Conservation (phyloP, 2,888 invertebrate species). For the Diadegma fenestrale region DNA sequence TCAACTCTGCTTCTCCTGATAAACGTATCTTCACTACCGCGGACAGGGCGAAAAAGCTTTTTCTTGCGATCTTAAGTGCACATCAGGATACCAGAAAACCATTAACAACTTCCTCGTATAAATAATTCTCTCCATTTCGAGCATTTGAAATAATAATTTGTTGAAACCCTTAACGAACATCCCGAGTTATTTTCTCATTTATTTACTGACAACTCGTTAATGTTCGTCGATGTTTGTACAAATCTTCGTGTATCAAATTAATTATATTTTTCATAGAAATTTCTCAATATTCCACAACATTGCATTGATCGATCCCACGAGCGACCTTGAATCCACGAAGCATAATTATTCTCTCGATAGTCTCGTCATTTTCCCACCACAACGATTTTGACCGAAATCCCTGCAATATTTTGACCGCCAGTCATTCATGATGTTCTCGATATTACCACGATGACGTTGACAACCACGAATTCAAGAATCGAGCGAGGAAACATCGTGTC, state of each 20-base stretch:
- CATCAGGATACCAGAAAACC: slow-evolving; percentile 15
- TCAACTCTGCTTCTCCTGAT: slow-evolving; percentile 25
- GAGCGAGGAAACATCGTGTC: not conserved
- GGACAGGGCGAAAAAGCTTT: slow-evolving; percentile 36
- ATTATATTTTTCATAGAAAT: not conserved
- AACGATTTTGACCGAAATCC: not conserved
- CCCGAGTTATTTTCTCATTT: not conserved
- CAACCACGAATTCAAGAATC: not conserved
- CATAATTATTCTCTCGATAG: not conserved
- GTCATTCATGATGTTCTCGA: not conserved
- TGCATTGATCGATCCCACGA: not conserved
- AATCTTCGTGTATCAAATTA: not conserved
- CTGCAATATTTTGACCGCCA: not conserved
- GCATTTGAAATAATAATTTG: slow-evolving; percentile 2
- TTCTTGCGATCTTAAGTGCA: slow-evolving; percentile 49
- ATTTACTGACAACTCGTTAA: not conserved
- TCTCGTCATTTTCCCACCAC: not conserved
- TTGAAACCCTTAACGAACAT: not conserved
- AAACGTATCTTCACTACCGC: slow-evolving; percentile 38
- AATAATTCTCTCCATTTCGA: slow-evolving; percentile 5
- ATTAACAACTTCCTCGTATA: slow-evolving; percentile 9
- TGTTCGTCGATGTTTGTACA: not conserved
- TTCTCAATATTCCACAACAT: not conserved
- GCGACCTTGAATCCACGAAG: slow-evolving; percentile 17
- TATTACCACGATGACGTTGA: not conserved